Percentiles rank a stretch among this genome's conserved stretches.
phyloP scores from a whole-genome alignment of 2,797 vertebrate genomes.

The Erpetoichthys calabaricus region DNA sequence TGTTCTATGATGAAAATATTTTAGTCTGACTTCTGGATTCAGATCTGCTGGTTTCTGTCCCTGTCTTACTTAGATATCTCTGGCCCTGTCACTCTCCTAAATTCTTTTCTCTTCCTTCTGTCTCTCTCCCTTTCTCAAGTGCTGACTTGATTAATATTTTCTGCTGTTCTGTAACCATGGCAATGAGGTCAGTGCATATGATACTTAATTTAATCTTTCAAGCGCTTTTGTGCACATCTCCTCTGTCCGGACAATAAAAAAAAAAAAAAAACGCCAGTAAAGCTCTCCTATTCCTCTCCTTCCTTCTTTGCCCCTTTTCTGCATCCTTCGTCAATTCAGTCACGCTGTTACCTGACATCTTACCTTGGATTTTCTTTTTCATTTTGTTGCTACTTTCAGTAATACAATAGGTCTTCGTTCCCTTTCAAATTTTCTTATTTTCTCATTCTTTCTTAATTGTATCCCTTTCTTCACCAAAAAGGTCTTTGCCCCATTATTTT shows the following conservation, averaged over 20 bases:
- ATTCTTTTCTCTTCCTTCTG: conserved; percentile 21
- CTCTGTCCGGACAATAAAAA: conserved; percentile 85
- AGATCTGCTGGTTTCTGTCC: no score
- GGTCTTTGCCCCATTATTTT: conserved; percentile 12
- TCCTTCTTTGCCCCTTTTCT: conserved; percentile 29
- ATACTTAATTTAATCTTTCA: conserved; percentile 99
- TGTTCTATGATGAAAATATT: no score
- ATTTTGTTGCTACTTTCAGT: conserved; percentile 13
- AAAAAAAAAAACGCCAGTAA: conserved; percentile 28
- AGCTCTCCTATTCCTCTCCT: conserved; percentile 21
- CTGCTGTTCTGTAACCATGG: conserved; percentile 96
- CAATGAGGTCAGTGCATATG: conserved; percentile 99
- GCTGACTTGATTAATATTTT: conserved; percentile 97
- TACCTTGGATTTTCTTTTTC: conserved; percentile 34
- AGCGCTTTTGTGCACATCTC: conserved; percentile 88
- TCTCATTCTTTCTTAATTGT: conserved; percentile 45
- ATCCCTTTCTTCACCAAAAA: conserved; percentile 26
- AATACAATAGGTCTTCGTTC: conserved; percentile 4
- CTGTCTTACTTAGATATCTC: conserved; percentile 20
- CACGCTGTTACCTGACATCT: conserved; percentile 48
- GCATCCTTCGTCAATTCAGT: conserved; percentile 43
- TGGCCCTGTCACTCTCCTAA: conserved; percentile 32
- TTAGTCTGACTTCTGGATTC: no score
- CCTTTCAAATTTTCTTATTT: conserved; percentile 14
- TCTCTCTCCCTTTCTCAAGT: conserved; percentile 39